Conservation (phyloP, 2,888 invertebrate genomes). For the Pachycephus smyrnensis region DNA sequence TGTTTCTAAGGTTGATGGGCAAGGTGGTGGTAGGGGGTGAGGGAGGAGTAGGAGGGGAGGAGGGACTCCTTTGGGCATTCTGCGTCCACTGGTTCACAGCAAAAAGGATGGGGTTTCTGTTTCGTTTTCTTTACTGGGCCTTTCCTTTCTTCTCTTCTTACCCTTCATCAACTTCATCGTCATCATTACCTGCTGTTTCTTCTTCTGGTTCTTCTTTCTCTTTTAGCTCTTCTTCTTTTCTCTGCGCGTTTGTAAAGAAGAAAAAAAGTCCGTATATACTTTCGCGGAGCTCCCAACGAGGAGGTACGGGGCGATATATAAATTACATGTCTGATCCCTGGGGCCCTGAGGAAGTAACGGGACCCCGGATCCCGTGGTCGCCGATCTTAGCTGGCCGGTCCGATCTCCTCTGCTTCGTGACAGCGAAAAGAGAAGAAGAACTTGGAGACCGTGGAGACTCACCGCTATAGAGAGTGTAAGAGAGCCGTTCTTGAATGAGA, state of each 20-base stretch:
- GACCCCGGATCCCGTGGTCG: slow-evolving; percentile 43
- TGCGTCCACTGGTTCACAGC: neutral
- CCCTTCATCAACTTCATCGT: neutral
- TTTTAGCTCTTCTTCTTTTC: slow-evolving; percentile 28
- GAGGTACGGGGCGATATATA: slow-evolving; percentile 59
- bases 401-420: slow-evolving; percentile 42
- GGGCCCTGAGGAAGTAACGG: slow-evolving; percentile 60
- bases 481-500: slow-evolving; percentile 15
- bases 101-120: neutral
- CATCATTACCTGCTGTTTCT: neutral
- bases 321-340: slow-evolving; percentile 62
- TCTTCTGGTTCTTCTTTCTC: neutral
- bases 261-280: slow-evolving; percentile 41
- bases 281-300: slow-evolving; percentile 31
- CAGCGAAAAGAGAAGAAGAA: slow-evolving; percentile 45
- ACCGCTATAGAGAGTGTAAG: slow-evolving; percentile 11
- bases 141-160: neutral
- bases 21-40: slow-evolving; percentile 15
- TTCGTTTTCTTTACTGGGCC: neutral
- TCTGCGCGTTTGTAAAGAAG: slow-evolving; percentile 31
- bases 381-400: slow-evolving; percentile 42
- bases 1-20: slow-evolving; percentile 27
- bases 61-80: slow-evolving; percentile 1
- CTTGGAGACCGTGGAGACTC: slow-evolving; percentile 32
- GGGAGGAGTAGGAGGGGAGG: slow-evolving; percentile 13